A percentile compares a stretch with the other conserved stretches of the same genome.
Evolutionary conservation across 2,888 invertebrate species (phyloP).

Genomic region (Alviniconcha strummeri): DNA sequence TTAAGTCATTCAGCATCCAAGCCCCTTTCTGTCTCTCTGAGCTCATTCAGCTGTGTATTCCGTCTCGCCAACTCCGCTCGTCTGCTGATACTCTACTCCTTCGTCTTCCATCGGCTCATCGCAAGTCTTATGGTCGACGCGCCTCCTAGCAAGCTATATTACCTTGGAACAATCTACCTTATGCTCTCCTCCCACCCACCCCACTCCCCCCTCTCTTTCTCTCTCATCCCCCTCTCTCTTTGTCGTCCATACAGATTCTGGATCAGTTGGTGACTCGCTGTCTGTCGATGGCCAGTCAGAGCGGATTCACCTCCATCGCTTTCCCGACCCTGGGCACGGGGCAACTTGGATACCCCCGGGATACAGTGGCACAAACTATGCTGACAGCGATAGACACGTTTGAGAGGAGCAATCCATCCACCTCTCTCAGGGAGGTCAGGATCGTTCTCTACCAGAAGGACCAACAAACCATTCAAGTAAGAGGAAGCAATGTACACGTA

Average conservation of each 20-base stretch:
- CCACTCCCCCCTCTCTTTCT: too few species aligned
- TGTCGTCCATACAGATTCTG: not conserved
- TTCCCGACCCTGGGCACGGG: slow-evolving; percentile 2
- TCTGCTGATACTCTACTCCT: too few species aligned
- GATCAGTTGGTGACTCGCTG: not conserved
- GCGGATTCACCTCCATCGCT: not conserved
- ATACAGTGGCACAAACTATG: not conserved
- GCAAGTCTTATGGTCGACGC: too few species aligned
- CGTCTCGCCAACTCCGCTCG: too few species aligned
- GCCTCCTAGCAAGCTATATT: too few species aligned
- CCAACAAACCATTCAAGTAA: not conserved
- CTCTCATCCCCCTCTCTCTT: too few species aligned
- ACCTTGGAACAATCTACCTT: too few species aligned
- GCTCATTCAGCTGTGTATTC: too few species aligned
- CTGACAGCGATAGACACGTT: not conserved
- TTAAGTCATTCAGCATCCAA: too few species aligned
- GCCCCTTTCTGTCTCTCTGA: too few species aligned
- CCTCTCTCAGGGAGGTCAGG: not conserved
- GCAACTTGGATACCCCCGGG: not conserved
- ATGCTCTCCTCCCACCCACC: not conserved
- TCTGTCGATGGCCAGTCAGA: not conserved
- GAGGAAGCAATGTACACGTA: too few species aligned
- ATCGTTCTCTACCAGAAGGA: not conserved
- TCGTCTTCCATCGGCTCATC: too few species aligned
- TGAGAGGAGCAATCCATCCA: not conserved